Conservation (phyloP, 2,113 vertebrate species). For the Podilymbus podiceps region DNA sequence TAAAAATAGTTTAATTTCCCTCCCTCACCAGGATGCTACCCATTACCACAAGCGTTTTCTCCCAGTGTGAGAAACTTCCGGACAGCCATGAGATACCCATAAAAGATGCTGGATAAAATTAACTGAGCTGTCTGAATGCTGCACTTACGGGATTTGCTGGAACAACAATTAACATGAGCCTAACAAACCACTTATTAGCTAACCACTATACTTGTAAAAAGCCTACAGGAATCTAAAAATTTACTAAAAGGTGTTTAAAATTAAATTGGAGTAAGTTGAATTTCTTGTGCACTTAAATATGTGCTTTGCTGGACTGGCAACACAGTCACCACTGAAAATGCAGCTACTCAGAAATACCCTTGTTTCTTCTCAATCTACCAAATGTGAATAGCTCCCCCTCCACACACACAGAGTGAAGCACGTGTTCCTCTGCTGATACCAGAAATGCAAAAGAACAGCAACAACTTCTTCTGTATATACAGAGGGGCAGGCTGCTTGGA, state of each 20-base stretch:
- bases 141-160: not conserved
- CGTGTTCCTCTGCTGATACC: not conserved
- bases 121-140: not conserved
- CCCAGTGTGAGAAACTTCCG: not conserved
- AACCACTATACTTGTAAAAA: not conserved
- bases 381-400: accelerated
- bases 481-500: not conserved
- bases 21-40: not conserved
- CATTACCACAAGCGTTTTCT: not conserved
- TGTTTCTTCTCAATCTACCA: not conserved
- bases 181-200: not conserved
- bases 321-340: not conserved
- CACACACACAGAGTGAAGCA: not conserved
- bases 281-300: not conserved
- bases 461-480: not conserved
- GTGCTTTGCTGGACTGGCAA: not conserved
- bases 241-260: not conserved
- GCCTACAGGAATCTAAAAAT: not conserved
- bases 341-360: not conserved
- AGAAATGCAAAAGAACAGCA: not conserved
- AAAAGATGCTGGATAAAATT: not conserved
- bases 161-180: not conserved
- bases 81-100: not conserved
- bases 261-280: not conserved
- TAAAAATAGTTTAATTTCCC: not conserved